Base-by-base conservation (phyloP, 1,140 invertebrate genomes). In the Drosophila mojavensis region DNA sequence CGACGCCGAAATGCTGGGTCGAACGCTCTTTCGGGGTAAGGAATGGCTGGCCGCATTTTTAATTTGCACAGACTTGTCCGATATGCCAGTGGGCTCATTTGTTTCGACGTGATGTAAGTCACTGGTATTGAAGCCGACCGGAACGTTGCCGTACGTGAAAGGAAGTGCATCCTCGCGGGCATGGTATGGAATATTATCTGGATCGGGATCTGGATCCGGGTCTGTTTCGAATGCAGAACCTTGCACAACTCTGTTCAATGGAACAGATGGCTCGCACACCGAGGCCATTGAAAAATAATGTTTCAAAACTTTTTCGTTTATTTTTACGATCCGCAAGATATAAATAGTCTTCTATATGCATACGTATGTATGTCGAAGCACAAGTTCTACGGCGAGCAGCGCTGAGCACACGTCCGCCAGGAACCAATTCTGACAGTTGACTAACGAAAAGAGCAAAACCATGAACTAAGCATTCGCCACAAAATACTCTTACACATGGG, bases 91-190 rank as follows among this genome's bases (percentile, higher is more conserved):
- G 13, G 36, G 36, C 7, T 55, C 55, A 1, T 66, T 67, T 0
- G 41, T 53, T 2, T 5, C 36, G 2, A 78, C 55, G 65, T 83
- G 78, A 33, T 83, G 80, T 10, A 79, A 56, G 10, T 74, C 51
- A 24, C 69, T 80, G 26, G 58, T 66, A 47, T 63, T 61, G 20
- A 81, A 79, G 4, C 77, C 80, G 4, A 62, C 62, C 6, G 88
- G 78, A 15, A 94, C 90, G 13, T 93, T 93, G 9, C 95, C 95
- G 92, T 97, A 97, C 9, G 95, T 95, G 86, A 97, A 97, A 2
- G 96, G 96, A 43, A 94, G 93, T 50, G 95, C 95, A 83, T 96
- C 95, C 69, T 95, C 94, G 15, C 96, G 92, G 7, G 96, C 95
- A 93, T 97, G 96, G 91, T 97, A 97, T 0, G 96, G 96, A 58